A percentile compares a stretch with the other conserved stretches of the same genome.
Conservation (phyloP, 2,888 invertebrate species). For the Julus scandinavius region DNA sequence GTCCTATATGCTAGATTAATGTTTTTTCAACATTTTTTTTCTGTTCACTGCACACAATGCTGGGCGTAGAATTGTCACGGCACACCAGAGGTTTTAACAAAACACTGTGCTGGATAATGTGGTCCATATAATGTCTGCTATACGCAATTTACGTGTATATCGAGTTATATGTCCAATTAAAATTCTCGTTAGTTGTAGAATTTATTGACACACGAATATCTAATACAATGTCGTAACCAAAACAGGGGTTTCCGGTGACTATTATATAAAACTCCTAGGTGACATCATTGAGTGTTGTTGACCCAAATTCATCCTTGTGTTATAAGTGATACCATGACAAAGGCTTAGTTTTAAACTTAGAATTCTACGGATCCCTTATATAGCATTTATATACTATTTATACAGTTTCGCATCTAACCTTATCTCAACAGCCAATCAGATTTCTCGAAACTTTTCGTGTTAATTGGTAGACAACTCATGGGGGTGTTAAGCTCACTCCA, state of each 20-base stretch:
- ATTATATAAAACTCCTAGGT: background rate
- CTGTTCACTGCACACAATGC: no score
- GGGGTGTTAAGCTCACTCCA: background rate
- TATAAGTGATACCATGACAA: background rate
- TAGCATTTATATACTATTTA: slow-evolving; percentile 17
- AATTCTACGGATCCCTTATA: background rate
- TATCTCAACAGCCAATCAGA: background rate
- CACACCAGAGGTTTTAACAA: no score
- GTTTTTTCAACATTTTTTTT: no score
- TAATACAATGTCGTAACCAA: no score
- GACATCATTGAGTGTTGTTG: background rate
- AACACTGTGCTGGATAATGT: no score
- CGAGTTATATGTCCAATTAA: background rate
- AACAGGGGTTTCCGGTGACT: background rate
- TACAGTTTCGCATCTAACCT: background rate
- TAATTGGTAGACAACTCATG: background rate
- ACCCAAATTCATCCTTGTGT: slow-evolving; percentile 8
- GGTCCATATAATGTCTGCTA: no score
- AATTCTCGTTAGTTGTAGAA: no score
- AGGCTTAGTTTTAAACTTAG: background rate
- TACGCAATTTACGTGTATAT: no score
- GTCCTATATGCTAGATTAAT: no score
- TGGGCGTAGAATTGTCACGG: no score
- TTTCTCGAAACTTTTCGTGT: background rate
- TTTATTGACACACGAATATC: no score